Evolutionary conservation across 2,113 vertebrate genomes (phyloP), one percentile per base, ranked within the genome.

Genomic region (Triplophysa dalaica): DNA sequence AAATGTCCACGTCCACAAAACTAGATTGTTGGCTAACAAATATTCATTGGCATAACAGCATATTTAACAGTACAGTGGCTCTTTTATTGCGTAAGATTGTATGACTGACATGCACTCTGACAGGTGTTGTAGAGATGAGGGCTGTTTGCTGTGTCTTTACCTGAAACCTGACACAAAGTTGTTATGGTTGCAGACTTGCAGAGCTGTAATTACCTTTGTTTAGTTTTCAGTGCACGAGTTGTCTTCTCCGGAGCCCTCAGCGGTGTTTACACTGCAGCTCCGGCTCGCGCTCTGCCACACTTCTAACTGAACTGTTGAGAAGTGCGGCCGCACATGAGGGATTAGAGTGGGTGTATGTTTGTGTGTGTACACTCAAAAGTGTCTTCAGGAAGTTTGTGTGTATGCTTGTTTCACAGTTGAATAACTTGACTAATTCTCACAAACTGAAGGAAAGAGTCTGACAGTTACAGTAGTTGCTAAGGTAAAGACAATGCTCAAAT

Each of bases 271-370:
- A 81, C 80, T 75, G 58, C 38, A 70, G 60, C 76, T 70, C 45
- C 22, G 22, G 72, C 43, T 79, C 52, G 7, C 52, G 14, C 64
- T 69, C 79, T 22, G 78, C 21, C 65, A 74, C 81, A 41, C 69
- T 73, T 78, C 73, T 80, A 24, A 68, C 73, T 80, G 77, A 83
- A 77, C 78, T 76, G 78, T 80, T 73, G 72, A 83, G 82, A 79
- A 72, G 73, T 76, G 29, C 50, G 33, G 22, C 64, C 63, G 45
- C 21, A 54, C 77, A 66, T 75, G 43, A 79, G 65, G 65, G 74
- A 64, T 5, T 41, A 54, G 58, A 61, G 77, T 65, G 74, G 60
- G 66, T 54, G 80, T 72, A 19, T 74, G 33, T 64, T 38, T 64
- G 74, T 76, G 65, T 62, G 14, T 66, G 62, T 52, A 19, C 1